phyloP scores from a whole-genome alignment of 2,888 invertebrate species.

The Diabrotica balteata region DNA sequence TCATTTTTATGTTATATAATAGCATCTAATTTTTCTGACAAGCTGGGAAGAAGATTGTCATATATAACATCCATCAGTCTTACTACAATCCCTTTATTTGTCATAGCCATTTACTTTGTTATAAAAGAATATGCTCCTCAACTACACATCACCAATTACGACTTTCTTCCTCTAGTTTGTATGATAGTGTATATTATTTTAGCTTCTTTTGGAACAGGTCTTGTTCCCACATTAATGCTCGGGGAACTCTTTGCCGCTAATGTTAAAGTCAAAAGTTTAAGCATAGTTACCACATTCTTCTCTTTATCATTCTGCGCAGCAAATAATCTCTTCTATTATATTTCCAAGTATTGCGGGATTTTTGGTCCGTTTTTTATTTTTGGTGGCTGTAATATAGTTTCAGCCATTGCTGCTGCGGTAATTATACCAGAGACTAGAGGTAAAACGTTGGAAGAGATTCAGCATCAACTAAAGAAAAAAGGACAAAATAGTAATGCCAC shows the following conservation, averaged over 20 bases:
- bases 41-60: slow-evolving; percentile 31
- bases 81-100: slow-evolving; percentile 24
- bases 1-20: slow-evolving; percentile 22
- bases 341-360: slow-evolving; percentile 46
- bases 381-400: slow-evolving; percentile 42
- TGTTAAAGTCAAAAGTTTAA: slow-evolving; percentile 45
- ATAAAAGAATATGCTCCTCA: slow-evolving; percentile 29
- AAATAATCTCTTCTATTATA: slow-evolving; percentile 50
- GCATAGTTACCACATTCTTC: slow-evolving; percentile 37
- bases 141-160: slow-evolving; percentile 18
- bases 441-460: slow-evolving; percentile 54
- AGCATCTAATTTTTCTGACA: slow-evolving; percentile 29
- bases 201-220: slow-evolving; percentile 47
- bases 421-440: slow-evolving; percentile 54
- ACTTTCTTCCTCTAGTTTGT: slow-evolving; percentile 49
- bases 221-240: slow-evolving; percentile 47
- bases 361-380: slow-evolving; percentile 50
- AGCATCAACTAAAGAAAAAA: slow-evolving; percentile 37
- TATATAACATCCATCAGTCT: slow-evolving; percentile 31
- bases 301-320: slow-evolving; percentile 31
- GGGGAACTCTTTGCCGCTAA: slow-evolving; percentile 49
- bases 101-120: slow-evolving; percentile 29
- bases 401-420: slow-evolving; percentile 44
- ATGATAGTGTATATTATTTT: slow-evolving; percentile 46
- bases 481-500: too few species aligned